phyloP scores from a whole-genome alignment of 2,888 invertebrate species.

The Pseudococcus longispinus region DNA sequence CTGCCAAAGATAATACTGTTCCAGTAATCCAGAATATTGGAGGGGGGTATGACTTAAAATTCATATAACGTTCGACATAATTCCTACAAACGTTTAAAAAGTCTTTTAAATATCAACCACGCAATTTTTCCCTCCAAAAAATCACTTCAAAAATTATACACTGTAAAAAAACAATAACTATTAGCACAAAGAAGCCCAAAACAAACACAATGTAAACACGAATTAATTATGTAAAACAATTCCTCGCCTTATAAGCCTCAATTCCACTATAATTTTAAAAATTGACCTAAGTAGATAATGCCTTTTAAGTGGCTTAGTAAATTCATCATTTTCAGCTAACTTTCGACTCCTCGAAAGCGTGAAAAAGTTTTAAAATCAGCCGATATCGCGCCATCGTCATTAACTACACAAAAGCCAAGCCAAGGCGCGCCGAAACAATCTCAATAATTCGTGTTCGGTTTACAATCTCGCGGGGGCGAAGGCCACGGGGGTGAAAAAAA shows the following conservation, averaged over 20 bases:
- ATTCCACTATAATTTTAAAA: background rate
- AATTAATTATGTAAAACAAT: slow-evolving; percentile 23
- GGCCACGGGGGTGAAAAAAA: background rate
- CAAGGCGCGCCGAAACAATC: background rate
- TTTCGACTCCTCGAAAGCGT: background rate
- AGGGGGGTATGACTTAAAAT: background rate
- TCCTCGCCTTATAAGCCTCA: background rate
- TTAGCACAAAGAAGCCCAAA: background rate
- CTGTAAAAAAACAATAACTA: background rate
- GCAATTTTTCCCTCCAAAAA: background rate
- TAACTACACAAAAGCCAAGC: background rate
- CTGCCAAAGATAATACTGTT: background rate
- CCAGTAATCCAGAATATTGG: too few relatives aligned
- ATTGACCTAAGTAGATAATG: slow-evolving; percentile 11
- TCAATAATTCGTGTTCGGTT: background rate
- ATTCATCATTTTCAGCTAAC: background rate
- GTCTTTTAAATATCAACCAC: background rate
- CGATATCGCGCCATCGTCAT: background rate
- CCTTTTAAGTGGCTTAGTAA: background rate
- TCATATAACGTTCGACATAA: background rate
- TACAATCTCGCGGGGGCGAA: background rate
- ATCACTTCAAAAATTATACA: background rate
- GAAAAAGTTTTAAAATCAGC: slow-evolving; percentile 5
- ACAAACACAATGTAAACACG: background rate
- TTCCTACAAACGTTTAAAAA: background rate